Evolutionary conservation across 2,888 invertebrate genomes (phyloP).

Genomic region (Philereme vetulata): DNA sequence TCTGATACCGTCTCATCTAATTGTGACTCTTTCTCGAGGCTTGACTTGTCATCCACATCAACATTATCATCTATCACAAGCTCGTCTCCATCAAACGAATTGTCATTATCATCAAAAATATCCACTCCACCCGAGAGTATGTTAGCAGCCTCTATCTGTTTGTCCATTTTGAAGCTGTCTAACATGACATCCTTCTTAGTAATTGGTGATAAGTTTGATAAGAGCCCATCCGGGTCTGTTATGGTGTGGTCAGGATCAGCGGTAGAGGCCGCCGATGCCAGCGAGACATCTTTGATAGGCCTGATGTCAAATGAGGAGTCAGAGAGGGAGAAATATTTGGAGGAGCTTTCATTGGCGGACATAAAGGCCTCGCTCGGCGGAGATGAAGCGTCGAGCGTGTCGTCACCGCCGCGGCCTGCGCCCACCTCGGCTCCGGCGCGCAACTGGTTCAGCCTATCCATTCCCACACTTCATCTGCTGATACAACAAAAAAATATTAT

Average conservation of each 20-base stretch:
- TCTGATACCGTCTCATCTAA: slow-evolving; percentile 38
- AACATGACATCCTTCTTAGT: slow-evolving; percentile 62
- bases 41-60: slow-evolving; percentile 62
- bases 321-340: slow-evolving; percentile 76
- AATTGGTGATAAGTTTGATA: slow-evolving; percentile 69
- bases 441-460: slow-evolving; percentile 79
- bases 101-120: slow-evolving; percentile 81
- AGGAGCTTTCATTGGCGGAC: slow-evolving; percentile 73
- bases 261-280: slow-evolving; percentile 48
- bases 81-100: slow-evolving; percentile 78
- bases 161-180: slow-evolving; percentile 71
- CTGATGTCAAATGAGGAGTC: slow-evolving; percentile 70
- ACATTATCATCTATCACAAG: slow-evolving; percentile 78
- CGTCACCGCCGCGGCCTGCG: slow-evolving; percentile 58
- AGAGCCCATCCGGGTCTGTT: slow-evolving; percentile 55
- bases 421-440: slow-evolving; percentile 49
- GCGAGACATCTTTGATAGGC: slow-evolving; percentile 63
- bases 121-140: slow-evolving; percentile 78
- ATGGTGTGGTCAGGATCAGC: slow-evolving; percentile 52
- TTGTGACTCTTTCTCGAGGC: slow-evolving; percentile 26
- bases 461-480: slow-evolving; percentile 78
- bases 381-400: slow-evolving; percentile 69
- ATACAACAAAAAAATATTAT: slow-evolving; percentile 54
- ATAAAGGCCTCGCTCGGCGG: slow-evolving; percentile 70
- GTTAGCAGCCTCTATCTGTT: slow-evolving; percentile 77